Conservation (phyloP, 2,888 invertebrate species). For the Xestia rhomboidea region DNA sequence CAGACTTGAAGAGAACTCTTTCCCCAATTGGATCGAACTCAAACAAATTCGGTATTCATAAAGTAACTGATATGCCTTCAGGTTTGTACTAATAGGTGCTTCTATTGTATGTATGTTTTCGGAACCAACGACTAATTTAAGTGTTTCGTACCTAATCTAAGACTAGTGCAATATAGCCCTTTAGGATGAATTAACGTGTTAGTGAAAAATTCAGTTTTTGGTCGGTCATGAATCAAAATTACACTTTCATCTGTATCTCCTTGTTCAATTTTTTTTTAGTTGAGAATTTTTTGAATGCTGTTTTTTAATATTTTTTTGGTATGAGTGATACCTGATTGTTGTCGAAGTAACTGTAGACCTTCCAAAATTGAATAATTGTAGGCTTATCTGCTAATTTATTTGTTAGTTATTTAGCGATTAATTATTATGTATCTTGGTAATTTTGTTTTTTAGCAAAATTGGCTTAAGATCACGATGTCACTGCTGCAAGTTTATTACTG, state of each 20-base stretch:
- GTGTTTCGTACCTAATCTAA: constrained; percentile 82
- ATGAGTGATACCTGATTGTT: background rate
- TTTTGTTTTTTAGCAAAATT: constrained; percentile 89
- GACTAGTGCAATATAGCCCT: constrained; percentile 88
- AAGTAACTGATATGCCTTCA: constrained; percentile 94
- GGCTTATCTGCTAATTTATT: constrained; percentile 65
- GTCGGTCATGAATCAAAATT: constrained; percentile 23
- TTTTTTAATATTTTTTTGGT: background rate
- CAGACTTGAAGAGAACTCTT: constrained; percentile 85
- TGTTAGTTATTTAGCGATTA: constrained; percentile 59
- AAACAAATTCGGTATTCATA: constrained; percentile 88
- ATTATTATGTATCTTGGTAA: constrained; percentile 84
- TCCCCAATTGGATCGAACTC: constrained; percentile 83
- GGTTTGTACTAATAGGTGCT: constrained; percentile 91
- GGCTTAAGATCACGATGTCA: constrained; percentile 84
- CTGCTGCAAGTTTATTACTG: constrained; percentile 58
- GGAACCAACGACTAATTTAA: constrained; percentile 90
- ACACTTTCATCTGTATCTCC: background rate
- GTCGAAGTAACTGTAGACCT: constrained; percentile 27
- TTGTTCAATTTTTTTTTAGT: background rate
- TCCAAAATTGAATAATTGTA: constrained; percentile 50
- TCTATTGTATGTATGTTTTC: constrained; percentile 72
- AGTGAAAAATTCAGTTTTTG: constrained; percentile 58
- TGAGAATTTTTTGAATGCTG: background rate
- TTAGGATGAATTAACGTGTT: constrained; percentile 68